A percentile compares a stretch with the other conserved stretches of the same genome.
Evolutionary conservation across 2,113 vertebrate species (phyloP).

Genomic region (Anthoscopus minutus): DNA sequence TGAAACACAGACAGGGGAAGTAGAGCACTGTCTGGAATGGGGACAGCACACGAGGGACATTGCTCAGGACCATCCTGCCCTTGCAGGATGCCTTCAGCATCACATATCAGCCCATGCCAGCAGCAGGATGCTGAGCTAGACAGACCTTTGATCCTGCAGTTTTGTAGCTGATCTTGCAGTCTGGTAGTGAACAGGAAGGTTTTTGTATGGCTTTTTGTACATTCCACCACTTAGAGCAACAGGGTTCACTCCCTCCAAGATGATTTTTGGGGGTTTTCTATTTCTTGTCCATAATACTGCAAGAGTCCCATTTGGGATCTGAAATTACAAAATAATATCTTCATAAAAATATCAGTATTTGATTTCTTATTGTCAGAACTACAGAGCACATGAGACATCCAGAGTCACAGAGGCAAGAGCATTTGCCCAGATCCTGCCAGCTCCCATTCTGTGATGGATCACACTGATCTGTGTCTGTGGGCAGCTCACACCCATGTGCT

Average conservation of each 20-base stretch:
- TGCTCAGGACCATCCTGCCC: neutral
- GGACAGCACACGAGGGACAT: rapidly evolving
- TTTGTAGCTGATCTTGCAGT: slow-evolving; percentile 1
- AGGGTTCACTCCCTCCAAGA: neutral
- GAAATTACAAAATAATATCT: neutral
- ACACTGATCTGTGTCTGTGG: neutral
- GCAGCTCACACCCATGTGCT: neutral
- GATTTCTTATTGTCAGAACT: neutral
- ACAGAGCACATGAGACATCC: neutral
- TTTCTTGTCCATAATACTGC: neutral
- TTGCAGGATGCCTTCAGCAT: neutral
- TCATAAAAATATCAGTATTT: neutral
- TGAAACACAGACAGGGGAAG: neutral
- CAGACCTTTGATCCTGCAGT: neutral
- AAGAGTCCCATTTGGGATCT: neutral
- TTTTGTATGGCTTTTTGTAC: neutral
- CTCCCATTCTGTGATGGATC: neutral
- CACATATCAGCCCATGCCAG: neutral
- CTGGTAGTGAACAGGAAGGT: neutral
- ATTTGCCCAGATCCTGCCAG: neutral
- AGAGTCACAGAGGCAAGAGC: neutral
- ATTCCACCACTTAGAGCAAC: neutral
- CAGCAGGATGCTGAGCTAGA: neutral
- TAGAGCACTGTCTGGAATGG: neutral
- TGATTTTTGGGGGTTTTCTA: neutral